These are phyloP conservation scores for Odontesthes bonariensis DNA, from an alignment of 2,113 vertebrate species.

Conservation along the genomic window DNA sequence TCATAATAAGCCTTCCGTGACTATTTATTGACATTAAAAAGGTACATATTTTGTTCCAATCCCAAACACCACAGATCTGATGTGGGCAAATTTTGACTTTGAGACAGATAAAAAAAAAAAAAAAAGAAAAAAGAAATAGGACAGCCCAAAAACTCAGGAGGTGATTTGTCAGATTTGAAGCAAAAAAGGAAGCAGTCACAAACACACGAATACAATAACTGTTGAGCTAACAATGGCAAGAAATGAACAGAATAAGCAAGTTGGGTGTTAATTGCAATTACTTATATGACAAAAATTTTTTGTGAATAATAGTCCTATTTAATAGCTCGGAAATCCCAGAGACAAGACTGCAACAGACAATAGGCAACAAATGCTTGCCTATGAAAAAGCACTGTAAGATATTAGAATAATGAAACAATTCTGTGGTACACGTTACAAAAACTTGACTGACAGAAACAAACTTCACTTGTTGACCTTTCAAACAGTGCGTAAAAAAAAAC, in stretches of 20 bases:
- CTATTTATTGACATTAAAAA: not conserved
- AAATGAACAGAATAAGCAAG: too few species aligned
- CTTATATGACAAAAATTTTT: too few species aligned
- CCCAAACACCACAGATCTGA: not conserved
- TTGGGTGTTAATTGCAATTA: too few species aligned
- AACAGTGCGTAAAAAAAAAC: too few species aligned
- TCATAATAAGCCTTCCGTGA: not conserved
- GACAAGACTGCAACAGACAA: not conserved
- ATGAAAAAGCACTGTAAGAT: not conserved
- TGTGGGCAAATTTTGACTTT: not conserved
- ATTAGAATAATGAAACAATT: not conserved
- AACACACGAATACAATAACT: not conserved
- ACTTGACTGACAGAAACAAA: not conserved
- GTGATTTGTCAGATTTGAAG: not conserved
- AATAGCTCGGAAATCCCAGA: too few species aligned
- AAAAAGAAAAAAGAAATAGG: not conserved
- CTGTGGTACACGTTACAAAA: not conserved
- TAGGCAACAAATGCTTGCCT: not conserved
- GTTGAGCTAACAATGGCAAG: not conserved
- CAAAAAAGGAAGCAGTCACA: not conserved
- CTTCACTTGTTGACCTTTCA: not conserved
- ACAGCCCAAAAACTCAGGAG: not conserved
- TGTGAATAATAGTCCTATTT: too few species aligned
- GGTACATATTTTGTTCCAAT: not conserved
- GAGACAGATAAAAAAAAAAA: not conserved